Evolutionary conservation across 2,888 invertebrate species (phyloP).

Genomic region (Uloborus plumipes): DNA sequence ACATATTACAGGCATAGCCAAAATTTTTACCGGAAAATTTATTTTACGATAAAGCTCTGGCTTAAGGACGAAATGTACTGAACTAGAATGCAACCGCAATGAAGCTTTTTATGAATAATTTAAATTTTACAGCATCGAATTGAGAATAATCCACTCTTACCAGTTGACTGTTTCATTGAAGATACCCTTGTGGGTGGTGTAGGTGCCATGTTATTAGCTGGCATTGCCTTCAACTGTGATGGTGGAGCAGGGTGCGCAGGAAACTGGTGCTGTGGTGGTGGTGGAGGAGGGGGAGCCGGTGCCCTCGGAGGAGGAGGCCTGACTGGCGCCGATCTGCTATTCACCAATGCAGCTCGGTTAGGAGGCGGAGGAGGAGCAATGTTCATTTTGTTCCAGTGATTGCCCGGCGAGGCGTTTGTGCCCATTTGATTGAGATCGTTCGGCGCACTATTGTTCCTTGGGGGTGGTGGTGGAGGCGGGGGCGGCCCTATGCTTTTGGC

Average conservation of each 20-base stretch:
- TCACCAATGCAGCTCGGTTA: conserved; percentile 23
- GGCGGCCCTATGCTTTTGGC: conserved; percentile 35
- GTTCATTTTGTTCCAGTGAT: conserved; percentile 57
- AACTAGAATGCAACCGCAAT: too few species aligned
- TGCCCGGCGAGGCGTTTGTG: conserved; percentile 33
- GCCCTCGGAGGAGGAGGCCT: conserved; percentile 50
- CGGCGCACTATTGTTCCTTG: conserved; percentile 54
- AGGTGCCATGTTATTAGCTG: conserved; percentile 22
- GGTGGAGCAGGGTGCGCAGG: conserved; percentile 51
- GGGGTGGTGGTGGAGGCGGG: conserved; percentile 52
- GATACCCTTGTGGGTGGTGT: conserved; percentile 53
- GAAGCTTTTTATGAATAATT: too few species aligned
- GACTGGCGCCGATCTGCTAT: conserved; percentile 24
- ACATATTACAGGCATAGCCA: too few species aligned
- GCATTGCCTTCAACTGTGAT: conserved; percentile 41
- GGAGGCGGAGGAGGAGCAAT: conserved; percentile 58
- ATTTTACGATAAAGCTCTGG: too few species aligned
- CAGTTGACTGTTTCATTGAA: conserved; percentile 46
- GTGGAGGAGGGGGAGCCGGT: conserved; percentile 55
- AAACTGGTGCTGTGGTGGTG: conserved; percentile 54
- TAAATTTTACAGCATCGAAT: neutral
- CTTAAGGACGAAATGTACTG: too few species aligned
- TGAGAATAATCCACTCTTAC: conserved; percentile 3
- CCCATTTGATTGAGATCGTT: conserved; percentile 52
- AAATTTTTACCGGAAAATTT: too few species aligned